Evolutionary conservation across 2,888 invertebrate species (phyloP), one percentile per base, ranked within the genome.

Genomic region (Embidobia sp.): DNA sequence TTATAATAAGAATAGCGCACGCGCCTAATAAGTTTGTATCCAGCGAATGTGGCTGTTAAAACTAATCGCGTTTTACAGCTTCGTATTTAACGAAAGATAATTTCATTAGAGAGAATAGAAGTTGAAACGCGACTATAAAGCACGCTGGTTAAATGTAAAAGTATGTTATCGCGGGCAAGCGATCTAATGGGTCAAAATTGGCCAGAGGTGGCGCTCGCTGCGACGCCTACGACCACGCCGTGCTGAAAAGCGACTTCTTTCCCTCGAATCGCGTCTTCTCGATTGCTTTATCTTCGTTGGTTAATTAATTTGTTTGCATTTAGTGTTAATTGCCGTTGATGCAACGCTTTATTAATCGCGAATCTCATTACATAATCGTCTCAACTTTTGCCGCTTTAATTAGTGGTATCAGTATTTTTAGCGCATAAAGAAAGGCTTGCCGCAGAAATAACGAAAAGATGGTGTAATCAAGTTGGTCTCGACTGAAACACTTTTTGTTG

Each of bases 131-230:
- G 29, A 8, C 55, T 42, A 55, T 55, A 55, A 55, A 35, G 11
- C 11, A n/a, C 57, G 29, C 42, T 46, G 59, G 46, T 46, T 59
- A 59, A 61, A 66, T 66, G 53, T 42, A 61, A 70, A 75, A 61
- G 61, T 61, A 48, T 37, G 46, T 37, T 61, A 48, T 35, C 61
- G 15, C 48, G 27, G 10, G 8, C 35, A 13, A 18, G 18, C 59
- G 33, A 61, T 48, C 61, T 6, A 16, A 27, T 26, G 46, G n/a
- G n/a, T 16, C 19, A 19, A 31, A 31, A 42, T 31, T 40, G 7
- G 3, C 22, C 3, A 22, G 6, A 22, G 6, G 6, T n/a, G n/a
- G n/a, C n/a, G n/a, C n/a, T n/a, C n/a, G n/a, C n/a, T n/a, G n/a
- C n/a, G n/a, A n/a, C n/a, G n/a, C n/a, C n/a, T n/a, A n/a, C n/a